Percentiles rank a stretch among this genome's conserved stretches.
phyloP scores from a whole-genome alignment of 2,888 invertebrate genomes.

The Tiphia femorata region DNA sequence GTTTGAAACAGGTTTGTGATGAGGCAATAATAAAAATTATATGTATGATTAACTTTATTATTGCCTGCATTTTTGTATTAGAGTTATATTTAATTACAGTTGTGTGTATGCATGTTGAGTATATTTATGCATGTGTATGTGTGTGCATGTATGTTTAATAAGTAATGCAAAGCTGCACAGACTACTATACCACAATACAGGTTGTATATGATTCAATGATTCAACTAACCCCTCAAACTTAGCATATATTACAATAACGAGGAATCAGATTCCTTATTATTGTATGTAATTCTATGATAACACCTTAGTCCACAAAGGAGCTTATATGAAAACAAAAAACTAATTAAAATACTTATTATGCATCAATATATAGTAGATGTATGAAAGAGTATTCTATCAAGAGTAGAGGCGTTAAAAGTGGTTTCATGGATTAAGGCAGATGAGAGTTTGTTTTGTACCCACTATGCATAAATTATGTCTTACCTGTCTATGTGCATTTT shows the following conservation, averaged over 20 bases:
- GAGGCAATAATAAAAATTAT: not conserved
- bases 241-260: conserved; percentile 23
- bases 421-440: conserved; percentile 34
- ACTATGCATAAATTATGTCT: conserved; percentile 22
- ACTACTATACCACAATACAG: conserved; percentile 52
- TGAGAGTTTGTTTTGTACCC: conserved; percentile 38
- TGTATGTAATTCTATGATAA: conserved; percentile 22
- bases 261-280: conserved; percentile 30
- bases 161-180: conserved; percentile 60
- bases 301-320: conserved; percentile 32
- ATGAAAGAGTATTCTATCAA: too few species aligned
- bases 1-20: not conserved
- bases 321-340: conserved; percentile 5
- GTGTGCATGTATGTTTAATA: conserved; percentile 49
- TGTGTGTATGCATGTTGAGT: too few species aligned
- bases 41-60: conserved; percentile 7
- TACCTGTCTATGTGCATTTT: too few species aligned
- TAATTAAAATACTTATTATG: conserved; percentile 22
- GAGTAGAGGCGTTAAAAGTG: too few species aligned
- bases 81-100: too few species aligned
- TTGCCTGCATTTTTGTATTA: conserved; percentile 11
- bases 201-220: conserved; percentile 47
- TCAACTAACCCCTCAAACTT: conserved; percentile 52
- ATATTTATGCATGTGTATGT: conserved; percentile 16
- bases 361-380: conserved; percentile 5